Conservation (phyloP, 2,797 vertebrate species). For the Meriones psammophilus region DNA sequence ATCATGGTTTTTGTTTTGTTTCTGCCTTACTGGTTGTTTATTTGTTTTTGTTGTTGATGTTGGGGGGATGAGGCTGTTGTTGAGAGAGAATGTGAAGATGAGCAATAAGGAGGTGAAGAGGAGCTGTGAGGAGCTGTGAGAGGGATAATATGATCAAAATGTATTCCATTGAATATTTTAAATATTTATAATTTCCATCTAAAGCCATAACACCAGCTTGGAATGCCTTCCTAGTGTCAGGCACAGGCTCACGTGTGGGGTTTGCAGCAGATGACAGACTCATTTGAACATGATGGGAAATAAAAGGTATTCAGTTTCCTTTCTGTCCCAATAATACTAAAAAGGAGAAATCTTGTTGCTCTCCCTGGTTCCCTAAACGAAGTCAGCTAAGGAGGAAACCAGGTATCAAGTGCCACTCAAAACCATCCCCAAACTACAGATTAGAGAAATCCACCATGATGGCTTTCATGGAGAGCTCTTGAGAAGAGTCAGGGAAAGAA, state of each 20-base stretch:
- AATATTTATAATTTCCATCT: neutral
- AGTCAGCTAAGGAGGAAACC: neutral
- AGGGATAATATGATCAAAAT: neutral
- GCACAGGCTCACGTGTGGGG: rapidly evolving
- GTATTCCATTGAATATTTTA: neutral
- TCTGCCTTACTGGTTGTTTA: neutral
- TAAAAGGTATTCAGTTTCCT: neutral
- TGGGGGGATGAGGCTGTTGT: neutral
- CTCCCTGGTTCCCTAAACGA: neutral
- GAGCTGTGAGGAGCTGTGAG: neutral
- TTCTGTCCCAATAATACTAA: neutral
- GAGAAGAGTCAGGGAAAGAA: neutral
- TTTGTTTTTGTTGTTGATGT: neutral
- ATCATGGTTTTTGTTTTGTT: neutral
- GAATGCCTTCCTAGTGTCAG: neutral
- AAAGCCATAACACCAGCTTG: rapidly evolving
- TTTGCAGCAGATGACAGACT: too few relatives aligned
- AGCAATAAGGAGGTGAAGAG: neutral
- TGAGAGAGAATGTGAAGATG: neutral
- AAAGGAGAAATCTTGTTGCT: neutral
- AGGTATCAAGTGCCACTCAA: neutral
- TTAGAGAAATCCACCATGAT: neutral
- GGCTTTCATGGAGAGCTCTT: neutral
- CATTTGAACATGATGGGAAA: neutral
- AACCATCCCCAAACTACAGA: neutral